These are phyloP conservation scores for Cyclopterus lumpus DNA, from an alignment of 2,797 vertebrate genomes.

Conservation along the genomic window DNA sequence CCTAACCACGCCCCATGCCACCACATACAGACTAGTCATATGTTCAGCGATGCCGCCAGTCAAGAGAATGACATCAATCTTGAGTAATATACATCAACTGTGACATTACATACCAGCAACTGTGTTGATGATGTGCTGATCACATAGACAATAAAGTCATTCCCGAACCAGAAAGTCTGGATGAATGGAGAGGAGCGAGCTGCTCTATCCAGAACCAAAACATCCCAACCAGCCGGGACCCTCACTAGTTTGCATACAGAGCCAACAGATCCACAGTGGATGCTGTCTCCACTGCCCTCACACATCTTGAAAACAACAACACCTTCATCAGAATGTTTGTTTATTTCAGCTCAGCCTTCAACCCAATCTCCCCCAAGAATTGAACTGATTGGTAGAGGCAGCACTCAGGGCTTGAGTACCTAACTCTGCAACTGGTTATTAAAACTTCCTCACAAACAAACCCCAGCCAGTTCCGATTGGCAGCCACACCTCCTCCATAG, in stretches of 20 bases:
- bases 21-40: no score
- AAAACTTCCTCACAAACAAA: neutral
- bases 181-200: no score
- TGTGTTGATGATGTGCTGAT: no score
- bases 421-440: neutral
- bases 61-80: no score
- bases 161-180: no score
- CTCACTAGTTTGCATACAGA: neutral
- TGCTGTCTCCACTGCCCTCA: neutral
- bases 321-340: neutral
- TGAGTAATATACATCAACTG: no score
- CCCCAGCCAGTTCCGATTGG: neutral
- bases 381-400: neutral
- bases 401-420: neutral
- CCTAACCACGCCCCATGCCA: no score
- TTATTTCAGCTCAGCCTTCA: neutral
- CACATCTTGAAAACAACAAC: neutral
- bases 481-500: neutral
- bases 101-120: no score
- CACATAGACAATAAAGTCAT: no score
- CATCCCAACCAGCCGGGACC: neutral
- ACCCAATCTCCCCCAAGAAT: neutral
- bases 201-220: no score
- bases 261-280: neutral
- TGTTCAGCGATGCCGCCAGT: no score